A percentile compares a stretch with the other conserved stretches of the same genome.
phyloP scores from a whole-genome alignment of 2,888 invertebrate species.

The Rosalia funebris region DNA sequence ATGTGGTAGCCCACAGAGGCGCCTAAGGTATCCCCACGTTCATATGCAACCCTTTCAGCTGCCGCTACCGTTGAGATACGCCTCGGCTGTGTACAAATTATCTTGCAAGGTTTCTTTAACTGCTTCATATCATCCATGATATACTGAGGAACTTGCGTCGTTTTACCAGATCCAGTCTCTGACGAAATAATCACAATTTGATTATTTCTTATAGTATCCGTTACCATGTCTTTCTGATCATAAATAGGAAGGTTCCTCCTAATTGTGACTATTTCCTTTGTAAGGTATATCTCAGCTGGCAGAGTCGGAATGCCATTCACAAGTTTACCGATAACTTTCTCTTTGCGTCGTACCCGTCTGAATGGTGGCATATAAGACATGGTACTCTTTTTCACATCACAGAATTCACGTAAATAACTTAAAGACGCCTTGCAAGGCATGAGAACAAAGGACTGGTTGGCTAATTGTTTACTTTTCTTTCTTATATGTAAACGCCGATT shows the following conservation, averaged over 20 bases:
- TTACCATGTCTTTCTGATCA: slow-evolving; percentile 72
- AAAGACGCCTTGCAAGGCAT: slow-evolving; percentile 32
- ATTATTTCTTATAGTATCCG: slow-evolving; percentile 73
- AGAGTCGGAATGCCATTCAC: slow-evolving; percentile 53
- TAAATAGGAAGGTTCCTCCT: slow-evolving; percentile 78
- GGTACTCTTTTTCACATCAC: neutral
- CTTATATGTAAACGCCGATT: slow-evolving; percentile 50
- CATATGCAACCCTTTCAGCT: slow-evolving; percentile 82
- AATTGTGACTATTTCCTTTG: slow-evolving; percentile 61
- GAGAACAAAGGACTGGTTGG: slow-evolving; percentile 45
- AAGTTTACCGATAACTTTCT: slow-evolving; percentile 45
- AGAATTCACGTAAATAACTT: slow-evolving; percentile 24
- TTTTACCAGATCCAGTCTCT: slow-evolving; percentile 94
- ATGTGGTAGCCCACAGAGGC: slow-evolving; percentile 79
- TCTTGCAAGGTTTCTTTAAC: slow-evolving; percentile 75
- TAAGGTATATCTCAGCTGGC: slow-evolving; percentile 11
- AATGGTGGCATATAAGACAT: slow-evolving; percentile 14
- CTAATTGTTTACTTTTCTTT: slow-evolving; percentile 44
- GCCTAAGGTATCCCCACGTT: slow-evolving; percentile 68
- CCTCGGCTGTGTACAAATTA: slow-evolving; percentile 94
- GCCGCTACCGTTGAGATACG: slow-evolving; percentile 86
- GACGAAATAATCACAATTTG: slow-evolving; percentile 81
- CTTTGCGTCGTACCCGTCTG: slow-evolving; percentile 15
- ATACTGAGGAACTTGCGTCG: slow-evolving; percentile 95
- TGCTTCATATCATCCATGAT: slow-evolving; percentile 80